Base-by-base conservation (phyloP, 2,888 invertebrate genomes). In the Caenorhabditis japonica region DNA sequence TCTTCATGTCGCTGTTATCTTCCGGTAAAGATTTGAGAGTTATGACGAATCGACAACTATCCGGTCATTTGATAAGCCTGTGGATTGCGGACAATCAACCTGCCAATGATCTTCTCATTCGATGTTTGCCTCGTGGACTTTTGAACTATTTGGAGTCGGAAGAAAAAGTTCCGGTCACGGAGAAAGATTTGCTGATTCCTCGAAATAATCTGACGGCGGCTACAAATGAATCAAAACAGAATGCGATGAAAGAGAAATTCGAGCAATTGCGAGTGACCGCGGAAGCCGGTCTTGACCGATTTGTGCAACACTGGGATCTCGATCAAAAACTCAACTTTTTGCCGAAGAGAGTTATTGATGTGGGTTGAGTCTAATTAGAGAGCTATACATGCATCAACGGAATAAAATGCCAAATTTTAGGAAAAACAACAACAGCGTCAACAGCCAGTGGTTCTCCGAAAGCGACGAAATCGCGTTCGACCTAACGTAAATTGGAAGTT, bases 141-240 rank as follows among this genome's bases (percentile, higher is more conserved):
- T 90, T 97, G 66, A 92, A 92, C 58, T 96, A 93, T 89, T 90
- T 99, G 76, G 95, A 97, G 85, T 94, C 94, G 0, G 90, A 92
- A 27, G 96, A 95, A 70, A 90, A 91, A 59, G 93, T 95, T 0
- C 94, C 95, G 2, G 85, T 87, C 0, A 91, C 92, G 47, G 89
- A 90, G 56, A 89, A 89, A 38, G 90, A 90, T 81, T 85, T 89
- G 38, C 87, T 91, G 8, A 88, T 90, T 76, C 87, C 89, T 4
- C 91, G 99, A 58, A 97, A 99, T 90, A 99, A 97, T 90, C 91
- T 99, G 82, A 94, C 94, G 89, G 92, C 97, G 75, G 97, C 97
- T 38, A 79, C 83, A 2, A 69, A 80, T 30, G 84, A 84, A 55
- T 60, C 69, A 23, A 76, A 76, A 17, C 77, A 75, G 47, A 76